Base-by-base conservation (phyloP, 2,888 invertebrate genomes). In the Dryobotodes eremita region DNA sequence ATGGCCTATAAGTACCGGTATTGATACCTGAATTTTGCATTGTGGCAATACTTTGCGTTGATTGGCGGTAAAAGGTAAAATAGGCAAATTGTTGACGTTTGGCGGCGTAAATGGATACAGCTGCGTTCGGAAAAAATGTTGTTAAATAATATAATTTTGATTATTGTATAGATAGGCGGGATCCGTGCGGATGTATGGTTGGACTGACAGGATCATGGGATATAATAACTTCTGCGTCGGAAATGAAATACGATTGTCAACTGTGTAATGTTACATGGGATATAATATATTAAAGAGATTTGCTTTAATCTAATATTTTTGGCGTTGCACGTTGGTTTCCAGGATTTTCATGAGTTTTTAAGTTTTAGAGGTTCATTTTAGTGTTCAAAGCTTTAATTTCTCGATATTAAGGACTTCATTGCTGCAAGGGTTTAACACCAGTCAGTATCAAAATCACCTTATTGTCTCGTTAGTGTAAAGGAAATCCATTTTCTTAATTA, bases 51-150 rank as follows among this genome's bases (percentile, higher is more conserved):
- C 91, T 91, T 89, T 80, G 86, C 87, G 85, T 84, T 89, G 90
- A 94, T 94, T 93, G 94, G 95, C 93, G 93, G 94, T 88, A 92
- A 94, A 82, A 72, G 53, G 82, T 69, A 53, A 64, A 94, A 93
- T 94, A 92, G 94, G 93, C 95, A 95, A 95, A 96, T 95, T 94
- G 95, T 95, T 96, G 96, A 96, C 95, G 94, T 95, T 94, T 93
- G 91, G 89, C 85, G 82, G 90, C 85, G 42, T 90, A 89, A 91
- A 89, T 90, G 82, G 90, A 89, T 90, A 90, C 96, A 95, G 94
- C 95, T 96, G 96, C 92, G 82, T 84, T 84, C 46, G 83, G 46
- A 75, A 88, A 90, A 92, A 90, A 90, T 73, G 87, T 89, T 90
- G 90, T 91, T 88, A 89, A 83, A 90, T 93, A 92, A 93, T 85